A percentile compares a stretch with the other conserved stretches of the same genome.
Evolutionary conservation across 2,888 invertebrate genomes (phyloP).

Genomic region (Esperia sulphurella): DNA sequence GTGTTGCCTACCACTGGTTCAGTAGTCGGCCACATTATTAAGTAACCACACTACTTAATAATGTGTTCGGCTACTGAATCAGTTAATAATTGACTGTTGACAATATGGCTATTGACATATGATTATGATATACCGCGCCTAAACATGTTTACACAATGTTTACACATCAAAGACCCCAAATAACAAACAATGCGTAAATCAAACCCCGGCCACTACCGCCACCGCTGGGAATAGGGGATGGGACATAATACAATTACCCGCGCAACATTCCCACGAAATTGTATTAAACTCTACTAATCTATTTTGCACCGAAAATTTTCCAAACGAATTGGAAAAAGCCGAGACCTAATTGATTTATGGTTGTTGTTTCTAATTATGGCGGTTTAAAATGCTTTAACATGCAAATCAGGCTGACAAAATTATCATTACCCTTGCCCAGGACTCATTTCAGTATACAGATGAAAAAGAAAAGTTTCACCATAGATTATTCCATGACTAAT

Average conservation of each 20-base stretch:
- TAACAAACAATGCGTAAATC: neutral
- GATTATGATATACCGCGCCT: no score
- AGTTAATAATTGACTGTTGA: no score
- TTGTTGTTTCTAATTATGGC: neutral
- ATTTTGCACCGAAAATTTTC: neutral
- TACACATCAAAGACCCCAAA: neutral
- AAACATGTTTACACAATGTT: no score
- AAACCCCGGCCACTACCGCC: neutral
- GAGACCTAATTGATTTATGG: neutral
- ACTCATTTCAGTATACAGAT: no score
- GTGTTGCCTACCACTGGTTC: no score
- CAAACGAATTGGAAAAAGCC: neutral
- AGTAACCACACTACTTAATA: no score
- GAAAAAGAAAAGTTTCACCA: no score
- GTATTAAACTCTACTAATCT: neutral
- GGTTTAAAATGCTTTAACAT: neutral
- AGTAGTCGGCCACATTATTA: no score
- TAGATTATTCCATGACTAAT: no score
- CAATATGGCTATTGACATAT: no score
- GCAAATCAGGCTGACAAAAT: neutral
- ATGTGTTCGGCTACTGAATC: no score
- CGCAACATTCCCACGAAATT: neutral
- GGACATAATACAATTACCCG: neutral
- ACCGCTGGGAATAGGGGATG: neutral
- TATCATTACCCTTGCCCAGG: neutral